Base-by-base conservation (phyloP, 2,888 invertebrate species). In the Caenorhabditis virilis region DNA sequence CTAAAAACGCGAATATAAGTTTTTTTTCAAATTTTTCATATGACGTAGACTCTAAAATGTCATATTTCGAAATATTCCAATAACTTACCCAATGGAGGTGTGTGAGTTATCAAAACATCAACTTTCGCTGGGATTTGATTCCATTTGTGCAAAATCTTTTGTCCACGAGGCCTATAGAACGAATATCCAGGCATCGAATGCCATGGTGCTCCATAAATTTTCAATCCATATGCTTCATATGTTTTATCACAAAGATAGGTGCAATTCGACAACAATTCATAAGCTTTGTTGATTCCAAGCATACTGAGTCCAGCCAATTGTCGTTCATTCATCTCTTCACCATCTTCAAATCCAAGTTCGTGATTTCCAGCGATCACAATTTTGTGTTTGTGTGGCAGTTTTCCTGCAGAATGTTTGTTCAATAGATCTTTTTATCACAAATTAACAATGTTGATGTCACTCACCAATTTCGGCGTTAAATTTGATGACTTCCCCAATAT, bases 101-200 rank as follows among this genome's bases (percentile, higher is more conserved):
- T 89, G 83, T 92, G 92, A 0, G 91, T 91, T 48, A 92, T 86
- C 16, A 92, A 86, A 57, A 92, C 87, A 84, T 92, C 91, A 6
- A 89, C 88, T 74, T 89, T 88, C 0, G 86, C 84, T 0, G 92
- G 92, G 69, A 92, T 91, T 78, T 87, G 84, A 78, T 90, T 87
- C 92, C 92, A 92, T 84, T 91, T 91, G 23, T 89, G 87, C 42
- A 91, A 85, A 79, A 90, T 90, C 23, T 87, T 86, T 69, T 86
- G 84, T 6, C 91, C 92, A 58, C 92, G 86, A 0, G 72, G 61
- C 11, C 79, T 72, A 49, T 72, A 82, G 72, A 82, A 82, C 6
- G 80, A 76, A 53, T 82, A 82, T 15, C 82, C 82, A n/a, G 78
- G 79, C 80, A 82, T 82, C 20, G 79, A 75, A 48, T 82, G 82